Conservation (phyloP, 2,797 vertebrate species). For the Geotria australis region DNA sequence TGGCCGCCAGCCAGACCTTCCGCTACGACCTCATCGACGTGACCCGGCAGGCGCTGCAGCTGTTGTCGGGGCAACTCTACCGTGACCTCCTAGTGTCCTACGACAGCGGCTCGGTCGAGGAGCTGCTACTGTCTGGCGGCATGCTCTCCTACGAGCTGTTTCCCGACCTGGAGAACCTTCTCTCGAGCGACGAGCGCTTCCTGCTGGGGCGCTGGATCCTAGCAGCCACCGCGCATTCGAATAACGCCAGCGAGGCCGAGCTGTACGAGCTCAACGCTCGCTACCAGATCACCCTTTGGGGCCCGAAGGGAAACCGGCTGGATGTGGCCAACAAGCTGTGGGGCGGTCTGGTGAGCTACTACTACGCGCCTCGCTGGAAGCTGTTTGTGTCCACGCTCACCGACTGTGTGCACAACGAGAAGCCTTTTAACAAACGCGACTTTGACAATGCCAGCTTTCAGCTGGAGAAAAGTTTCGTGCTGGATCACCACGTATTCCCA, state of each 20-base stretch:
- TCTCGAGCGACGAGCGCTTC: constrained; percentile 43
- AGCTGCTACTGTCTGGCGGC: constrained; percentile 34
- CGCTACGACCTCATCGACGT: constrained; percentile 51
- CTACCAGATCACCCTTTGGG: constrained; percentile 80
- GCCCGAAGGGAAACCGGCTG: constrained; percentile 55
- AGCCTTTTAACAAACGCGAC: constrained; percentile 33
- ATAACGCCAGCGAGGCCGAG: constrained; percentile 25
- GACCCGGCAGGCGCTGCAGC: constrained; percentile 47
- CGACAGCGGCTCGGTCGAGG: constrained; percentile 34
- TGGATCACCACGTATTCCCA: constrained; percentile 25
- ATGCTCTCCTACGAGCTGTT: constrained; percentile 43
- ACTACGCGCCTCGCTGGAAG: constrained; percentile 50
- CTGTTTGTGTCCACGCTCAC: constrained; percentile 39
- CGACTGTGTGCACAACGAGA: constrained; percentile 26
- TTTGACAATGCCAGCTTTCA: constrained; percentile 45
- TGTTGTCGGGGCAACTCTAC: constrained; percentile 32
- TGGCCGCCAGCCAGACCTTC: constrained; percentile 27
- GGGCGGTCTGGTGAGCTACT: constrained; percentile 51
- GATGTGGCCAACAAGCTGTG: constrained; percentile 81
- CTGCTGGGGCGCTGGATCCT: constrained; percentile 53
- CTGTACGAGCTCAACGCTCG: constrained; percentile 51
- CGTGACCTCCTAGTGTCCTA: constrained; percentile 38
- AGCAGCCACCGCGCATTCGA: constrained; percentile 17
- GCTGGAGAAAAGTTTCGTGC: constrained; percentile 40
- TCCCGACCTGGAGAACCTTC: constrained; percentile 34